Conservation (phyloP, 2,113 vertebrate species). For the Alces alces region DNA sequence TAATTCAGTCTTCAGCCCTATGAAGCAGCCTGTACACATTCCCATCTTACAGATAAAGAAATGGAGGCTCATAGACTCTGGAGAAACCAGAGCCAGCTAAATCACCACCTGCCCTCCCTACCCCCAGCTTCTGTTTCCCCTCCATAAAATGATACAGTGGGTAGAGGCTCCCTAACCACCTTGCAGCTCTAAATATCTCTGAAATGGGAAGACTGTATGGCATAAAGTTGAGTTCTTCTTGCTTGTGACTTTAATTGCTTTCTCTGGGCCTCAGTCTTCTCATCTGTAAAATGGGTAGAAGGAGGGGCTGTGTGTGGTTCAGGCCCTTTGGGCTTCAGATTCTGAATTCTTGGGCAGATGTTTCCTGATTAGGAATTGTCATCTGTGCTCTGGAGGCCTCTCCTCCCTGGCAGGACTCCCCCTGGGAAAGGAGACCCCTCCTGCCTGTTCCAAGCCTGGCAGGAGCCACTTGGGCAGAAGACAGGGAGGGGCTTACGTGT, state of each 20-base stretch:
- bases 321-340: not conserved
- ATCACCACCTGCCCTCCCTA: not conserved
- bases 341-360: not conserved
- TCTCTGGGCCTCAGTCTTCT: not conserved
- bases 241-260: no score
- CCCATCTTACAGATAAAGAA: not conserved
- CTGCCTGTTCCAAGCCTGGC: not conserved
- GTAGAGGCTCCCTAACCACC: not conserved
- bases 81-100: not conserved
- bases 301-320: not conserved
- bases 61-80: not conserved
- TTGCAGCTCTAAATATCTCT: not conserved
- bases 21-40: not conserved
- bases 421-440: not conserved
- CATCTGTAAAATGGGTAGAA: not conserved
- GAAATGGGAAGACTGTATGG: not conserved
- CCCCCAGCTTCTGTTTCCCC: rapidly evolving
- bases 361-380: not conserved
- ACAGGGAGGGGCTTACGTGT: no score
- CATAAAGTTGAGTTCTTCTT: not conserved
- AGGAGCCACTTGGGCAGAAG: not conserved
- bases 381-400: not conserved
- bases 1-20: not conserved
- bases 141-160: not conserved
- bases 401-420: not conserved